Evolutionary conservation across 2,888 invertebrate genomes (phyloP).

Genomic region (Lysandra coridon): DNA sequence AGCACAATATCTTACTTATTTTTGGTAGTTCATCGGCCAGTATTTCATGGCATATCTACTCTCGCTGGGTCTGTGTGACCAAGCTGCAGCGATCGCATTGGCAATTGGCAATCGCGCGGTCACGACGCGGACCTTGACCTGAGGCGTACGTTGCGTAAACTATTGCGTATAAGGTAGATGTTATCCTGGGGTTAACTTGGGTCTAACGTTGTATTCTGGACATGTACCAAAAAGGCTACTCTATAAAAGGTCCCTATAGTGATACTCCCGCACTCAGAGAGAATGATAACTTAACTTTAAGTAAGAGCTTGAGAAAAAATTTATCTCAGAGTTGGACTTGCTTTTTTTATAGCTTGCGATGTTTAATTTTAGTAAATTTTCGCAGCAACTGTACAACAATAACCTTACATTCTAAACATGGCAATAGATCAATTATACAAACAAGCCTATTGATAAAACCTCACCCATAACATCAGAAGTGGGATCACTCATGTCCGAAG

Average conservation of each 20-base stretch:
- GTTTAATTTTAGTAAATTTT: no score
- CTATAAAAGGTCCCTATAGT: background rate
- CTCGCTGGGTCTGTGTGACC: background rate
- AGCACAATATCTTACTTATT: background rate
- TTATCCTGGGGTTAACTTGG: background rate
- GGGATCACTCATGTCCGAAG: background rate
- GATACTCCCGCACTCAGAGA: background rate
- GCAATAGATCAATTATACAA: background rate
- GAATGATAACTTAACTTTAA: no score
- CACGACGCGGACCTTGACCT: conserved; percentile 29
- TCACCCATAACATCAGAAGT: conserved; percentile 2
- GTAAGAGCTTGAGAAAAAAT: no score
- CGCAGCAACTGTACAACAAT: background rate
- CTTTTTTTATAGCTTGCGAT: no score
- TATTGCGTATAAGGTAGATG: conserved; percentile 9
- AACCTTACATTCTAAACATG: background rate
- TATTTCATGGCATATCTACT: background rate
- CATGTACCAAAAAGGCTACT: background rate
- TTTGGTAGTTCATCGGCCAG: background rate
- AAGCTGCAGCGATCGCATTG: background rate
- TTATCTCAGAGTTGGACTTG: no score
- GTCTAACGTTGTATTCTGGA: background rate
- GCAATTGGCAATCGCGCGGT: conserved; percentile 17
- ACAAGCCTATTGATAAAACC: background rate
- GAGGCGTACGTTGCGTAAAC: conserved; percentile 26